Evolutionary conservation across 35 echinoderm and acorn worm species (phyloP), one percentile per base, ranked within the genome.

Genomic region (Apostichopus japonicus): DNA sequence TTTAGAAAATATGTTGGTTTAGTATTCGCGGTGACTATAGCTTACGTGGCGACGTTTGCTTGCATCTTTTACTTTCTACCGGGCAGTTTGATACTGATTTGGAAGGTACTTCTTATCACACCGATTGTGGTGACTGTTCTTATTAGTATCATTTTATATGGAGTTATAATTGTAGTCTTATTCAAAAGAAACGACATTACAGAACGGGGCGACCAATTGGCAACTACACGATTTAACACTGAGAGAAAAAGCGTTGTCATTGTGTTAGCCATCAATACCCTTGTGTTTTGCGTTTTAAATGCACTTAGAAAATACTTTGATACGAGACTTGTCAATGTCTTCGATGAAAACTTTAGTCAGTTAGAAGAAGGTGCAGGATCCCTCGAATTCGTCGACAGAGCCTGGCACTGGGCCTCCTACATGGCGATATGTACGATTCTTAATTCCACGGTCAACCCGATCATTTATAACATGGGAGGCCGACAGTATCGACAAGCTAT

Each of bases 351-450:
- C 83, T 21, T 17, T 87, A 25, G 6, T 10, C 14, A 14, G 24
- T 77, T 77, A 83, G 24, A 83, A 27, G 14, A 8, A 58, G 58
- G 55, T 56, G 59, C 23, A 55, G 14, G 19, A 23, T 65, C 83
- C 5, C 55, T 87, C 8, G 83, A 87, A 10, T 87, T 87, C 22
- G 24, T 87, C 14, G 53, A 87, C 54, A 21, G 24, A 61, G 83
- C 55, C 54, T 87, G 83, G 83, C 83, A 56, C 53, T 87, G 83
- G 83, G 83, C 83, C 6, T 87, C 83, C 19, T 87, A 87, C 22
- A 87, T 87, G 83, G 83, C 83, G 54, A 61, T 87, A 56, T 87
- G 54, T 25, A 87, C 59, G 10, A 87, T 87, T 22, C 83, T 87
- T 65, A 87, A 87, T 25, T 87, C 83, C 5, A 87, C 22, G 54